phyloP scores from a whole-genome alignment of 2,888 invertebrate species.

The Eupithecia dodoneata region DNA sequence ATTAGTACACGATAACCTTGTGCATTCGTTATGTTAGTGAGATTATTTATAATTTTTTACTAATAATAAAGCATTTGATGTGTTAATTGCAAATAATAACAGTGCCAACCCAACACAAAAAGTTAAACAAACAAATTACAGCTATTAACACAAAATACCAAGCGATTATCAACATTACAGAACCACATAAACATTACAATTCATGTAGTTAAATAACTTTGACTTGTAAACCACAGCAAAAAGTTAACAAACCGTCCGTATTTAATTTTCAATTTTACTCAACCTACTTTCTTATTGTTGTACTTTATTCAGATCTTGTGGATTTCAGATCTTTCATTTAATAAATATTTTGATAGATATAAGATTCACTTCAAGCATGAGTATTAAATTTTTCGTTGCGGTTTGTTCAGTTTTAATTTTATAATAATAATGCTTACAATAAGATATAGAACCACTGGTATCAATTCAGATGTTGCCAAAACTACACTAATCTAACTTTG shows the following conservation, averaged over 20 bases:
- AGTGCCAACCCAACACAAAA: constrained; percentile 9
- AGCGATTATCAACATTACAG: constrained; percentile 4
- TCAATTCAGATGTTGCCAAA: too few relatives aligned
- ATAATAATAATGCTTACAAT: too few relatives aligned
- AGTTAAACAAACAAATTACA: constrained; percentile 21
- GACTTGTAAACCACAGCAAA: background rate
- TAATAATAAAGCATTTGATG: background rate
- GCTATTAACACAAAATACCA: constrained; percentile 21
- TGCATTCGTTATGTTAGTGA: background rate
- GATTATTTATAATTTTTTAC: background rate
- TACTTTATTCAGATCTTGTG: too few relatives aligned
- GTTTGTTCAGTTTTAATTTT: background rate
- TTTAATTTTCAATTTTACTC: too few relatives aligned
- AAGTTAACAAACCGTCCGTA: too few relatives aligned
- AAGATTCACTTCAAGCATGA: background rate
- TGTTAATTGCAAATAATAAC: constrained; percentile 12
- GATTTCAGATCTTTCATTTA: too few relatives aligned
- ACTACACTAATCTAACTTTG: too few relatives aligned
- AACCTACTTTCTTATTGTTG: too few relatives aligned
- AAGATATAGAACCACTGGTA: too few relatives aligned
- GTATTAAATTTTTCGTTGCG: background rate
- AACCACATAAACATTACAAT: background rate
- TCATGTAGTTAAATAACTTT: background rate
- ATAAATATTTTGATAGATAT: too few relatives aligned
- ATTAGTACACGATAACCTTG: too few relatives aligned